These are phyloP conservation scores for Drosophila parvula DNA, from an alignment of 1,140 invertebrate genomes.

Conservation along the genomic window DNA sequence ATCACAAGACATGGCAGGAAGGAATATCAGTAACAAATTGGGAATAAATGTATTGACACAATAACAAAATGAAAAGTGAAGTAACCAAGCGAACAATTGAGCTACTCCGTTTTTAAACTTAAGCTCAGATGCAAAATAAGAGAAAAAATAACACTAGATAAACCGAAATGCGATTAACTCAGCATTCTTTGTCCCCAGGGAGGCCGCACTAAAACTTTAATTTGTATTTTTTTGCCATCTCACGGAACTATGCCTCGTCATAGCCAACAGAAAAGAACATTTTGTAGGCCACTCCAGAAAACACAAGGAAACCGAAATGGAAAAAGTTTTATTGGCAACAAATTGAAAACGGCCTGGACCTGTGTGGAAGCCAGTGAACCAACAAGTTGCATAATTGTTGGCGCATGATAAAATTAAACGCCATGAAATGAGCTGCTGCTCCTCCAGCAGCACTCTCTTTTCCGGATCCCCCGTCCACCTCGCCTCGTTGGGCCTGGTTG, in stretches of 20 bases:
- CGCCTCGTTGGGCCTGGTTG: constrained; percentile 1
- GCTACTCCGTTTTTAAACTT: not conserved
- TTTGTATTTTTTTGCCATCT: constrained; percentile 28
- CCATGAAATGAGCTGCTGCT: constrained; percentile 56
- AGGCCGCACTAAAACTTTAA: constrained; percentile 12
- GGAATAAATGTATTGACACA: constrained; percentile 27
- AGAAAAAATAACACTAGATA: not conserved
- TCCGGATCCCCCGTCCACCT: not conserved
- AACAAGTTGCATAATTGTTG: constrained; percentile 84
- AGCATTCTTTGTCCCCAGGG: not conserved
- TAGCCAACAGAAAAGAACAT: constrained; percentile 19
- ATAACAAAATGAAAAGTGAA: constrained; percentile 37
- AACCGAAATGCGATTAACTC: constrained; percentile 20
- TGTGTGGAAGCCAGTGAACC: constrained; percentile 48
- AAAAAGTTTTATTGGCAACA: constrained; percentile 79
- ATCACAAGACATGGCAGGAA: constrained; percentile 8
- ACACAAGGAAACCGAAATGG: constrained; percentile 59
- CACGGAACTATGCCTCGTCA: constrained; percentile 52
- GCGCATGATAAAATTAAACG: constrained; percentile 83
- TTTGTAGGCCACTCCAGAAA: constrained; percentile 22
- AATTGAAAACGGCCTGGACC: constrained; percentile 65
- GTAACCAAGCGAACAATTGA: constrained; percentile 14
- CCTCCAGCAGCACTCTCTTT: constrained; percentile 2
- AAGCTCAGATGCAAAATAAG: not conserved
- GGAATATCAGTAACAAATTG: constrained; percentile 38